Base-by-base conservation (phyloP, 2,113 vertebrate species). In the Corythaixoides concolor region DNA sequence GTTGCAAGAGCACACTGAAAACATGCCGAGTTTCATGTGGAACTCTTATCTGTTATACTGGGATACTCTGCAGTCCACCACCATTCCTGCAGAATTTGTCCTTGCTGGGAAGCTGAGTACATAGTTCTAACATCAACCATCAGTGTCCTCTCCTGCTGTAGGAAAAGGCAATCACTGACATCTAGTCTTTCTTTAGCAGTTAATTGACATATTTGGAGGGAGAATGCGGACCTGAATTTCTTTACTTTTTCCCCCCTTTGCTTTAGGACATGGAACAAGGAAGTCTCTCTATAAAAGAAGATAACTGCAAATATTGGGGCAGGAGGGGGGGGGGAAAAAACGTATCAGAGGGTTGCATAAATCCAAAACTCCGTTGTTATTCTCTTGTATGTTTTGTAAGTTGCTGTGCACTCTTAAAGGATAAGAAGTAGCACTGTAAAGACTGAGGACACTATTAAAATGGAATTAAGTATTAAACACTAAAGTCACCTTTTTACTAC, bases 251-350 rank as follows among this genome's bases (percentile, higher is more conserved):
- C 47, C 23, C 13, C 23, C 23, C 16, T 53, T 53, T 22, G 41
- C 6, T 85, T 89, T 32, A 95, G 98, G 95, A 16, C 33, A 3
- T 76, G 90, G 87, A 94, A 45, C 84, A 87, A 97, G 84, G 8
- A 97, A 84, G 72, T 85, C 53, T 27, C 63, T 96, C 55, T 96
- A 33, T 59, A 97, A 90, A 79, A 97, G 93, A 95, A 97, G 84
- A 97, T 97, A 95, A 96, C 53, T 66, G 47, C 60, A 85, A 89
- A 86, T 81, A 88, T 18, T 95, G 86, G 74, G 88, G 60, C 68
- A 90, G 27, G 26, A 27, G 1, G 6, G 23, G 1, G 6, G 23
- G 37, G 8, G 39, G 41, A 8, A 15, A 26, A 64, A 55, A 63
- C 39, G 11, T 69, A 56, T 18, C 2, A 2, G 35, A 2, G 35